Evolutionary conservation across 2,797 vertebrate genomes (phyloP), one percentile per base, ranked within the genome.

Genomic region (Benthosema pterotum): DNA sequence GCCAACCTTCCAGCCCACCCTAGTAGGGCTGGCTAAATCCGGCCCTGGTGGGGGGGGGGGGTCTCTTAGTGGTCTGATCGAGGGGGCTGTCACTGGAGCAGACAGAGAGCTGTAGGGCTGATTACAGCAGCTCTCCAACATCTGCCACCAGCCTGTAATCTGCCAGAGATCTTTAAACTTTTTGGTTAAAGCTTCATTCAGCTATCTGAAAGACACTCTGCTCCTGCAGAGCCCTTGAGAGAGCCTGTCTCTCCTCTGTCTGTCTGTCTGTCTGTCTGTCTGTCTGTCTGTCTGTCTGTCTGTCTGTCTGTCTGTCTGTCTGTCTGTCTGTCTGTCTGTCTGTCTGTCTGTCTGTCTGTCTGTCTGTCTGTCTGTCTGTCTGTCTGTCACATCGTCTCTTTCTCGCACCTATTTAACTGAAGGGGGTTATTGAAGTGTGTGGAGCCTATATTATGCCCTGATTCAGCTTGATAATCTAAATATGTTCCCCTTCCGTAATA

Each of bases 381-480:
- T 69, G 65, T 52, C n/a, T 28, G 28, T 11, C 49, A n/a, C n/a
- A n/a, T n/a, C n/a, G n/a, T 51, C 42, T 51, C 48, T 55, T 43
- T 58, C 59, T 60, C 55, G 55, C 46, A 57, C 65, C 80, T 77
- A 72, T 83, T 79, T 76, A 77, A 75, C 62, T 52, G 58, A 67
- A 68, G 47, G 28, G 80, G 55, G 58, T n/a, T 66, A 62, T 58
- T 72, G 76, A 74, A 80, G 78, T 75, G 19, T 86, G 87, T 77
- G 81, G 80, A 80, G 83, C 85, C 77, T 80, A 52, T 83, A 80
- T 93, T 93, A 93, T 74, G 64, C 84, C 89, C 89, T 87, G 89
- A 91, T 93, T 84, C 93, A 85, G 87, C 92, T 93, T 94, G 89
- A 93, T 94, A 92, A 91, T 93, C 88, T 83, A 89, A 90, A 89